These are phyloP conservation scores for Taxidea taxus DNA, from an alignment of 2,113 vertebrate species.

Conservation along the genomic window DNA sequence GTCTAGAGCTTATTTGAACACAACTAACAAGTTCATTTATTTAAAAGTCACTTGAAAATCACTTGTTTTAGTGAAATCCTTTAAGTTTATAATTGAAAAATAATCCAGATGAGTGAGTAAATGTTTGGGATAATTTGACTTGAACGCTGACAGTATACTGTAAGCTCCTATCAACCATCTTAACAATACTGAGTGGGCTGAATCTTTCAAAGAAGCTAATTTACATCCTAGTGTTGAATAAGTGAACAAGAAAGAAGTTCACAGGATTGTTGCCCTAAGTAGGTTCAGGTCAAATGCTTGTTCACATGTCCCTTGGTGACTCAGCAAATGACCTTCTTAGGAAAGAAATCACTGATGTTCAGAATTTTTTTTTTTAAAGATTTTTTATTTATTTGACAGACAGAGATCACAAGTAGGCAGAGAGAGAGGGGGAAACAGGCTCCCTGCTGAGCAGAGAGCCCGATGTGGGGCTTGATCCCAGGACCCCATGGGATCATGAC, in stretches of 20 bases:
- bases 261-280: background rate
- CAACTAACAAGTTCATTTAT: conserved; percentile 13
- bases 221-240: background rate
- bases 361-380: too few species aligned
- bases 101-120: conserved; percentile 10
- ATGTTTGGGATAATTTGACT: background rate
- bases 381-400: too few species aligned
- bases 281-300: background rate
- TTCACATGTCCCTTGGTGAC: background rate
- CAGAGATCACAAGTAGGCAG: too few species aligned
- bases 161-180: background rate
- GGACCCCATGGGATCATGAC: too few species aligned
- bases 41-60: background rate
- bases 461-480: too few species aligned
- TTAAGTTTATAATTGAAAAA: conserved; percentile 44
- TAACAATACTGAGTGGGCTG: background rate
- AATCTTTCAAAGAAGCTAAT: conserved; percentile 8
- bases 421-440: too few species aligned
- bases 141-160: background rate
- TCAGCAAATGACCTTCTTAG: background rate
- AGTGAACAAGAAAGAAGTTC: background rate
- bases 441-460: too few species aligned
- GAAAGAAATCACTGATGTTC: background rate
- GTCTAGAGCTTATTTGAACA: conserved; percentile 8
- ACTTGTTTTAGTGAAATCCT: background rate